These are phyloP conservation scores for Clunio marinus DNA, from an alignment of 2,888 invertebrate genomes.

Conservation along the genomic window DNA sequence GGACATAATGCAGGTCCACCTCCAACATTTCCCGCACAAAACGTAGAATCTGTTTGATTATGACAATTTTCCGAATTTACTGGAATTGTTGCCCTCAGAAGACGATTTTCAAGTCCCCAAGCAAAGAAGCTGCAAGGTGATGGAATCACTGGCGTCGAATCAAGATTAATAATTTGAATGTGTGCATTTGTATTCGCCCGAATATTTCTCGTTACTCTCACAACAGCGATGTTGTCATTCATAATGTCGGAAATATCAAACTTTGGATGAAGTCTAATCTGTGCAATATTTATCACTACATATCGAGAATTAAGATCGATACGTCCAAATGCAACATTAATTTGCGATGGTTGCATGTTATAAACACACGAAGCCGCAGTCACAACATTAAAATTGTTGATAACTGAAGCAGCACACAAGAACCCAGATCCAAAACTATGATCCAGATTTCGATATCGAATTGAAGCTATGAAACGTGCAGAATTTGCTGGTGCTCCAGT, in stretches of 20 bases:
- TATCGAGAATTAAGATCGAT: not conserved
- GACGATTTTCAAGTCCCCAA: not conserved
- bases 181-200: not conserved
- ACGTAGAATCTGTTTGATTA: not conserved
- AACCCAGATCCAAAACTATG: conserved; percentile 6
- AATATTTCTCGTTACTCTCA: not conserved
- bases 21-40: not conserved
- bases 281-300: not conserved
- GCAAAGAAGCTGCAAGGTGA: not conserved
- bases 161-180: not conserved
- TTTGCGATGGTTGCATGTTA: not conserved
- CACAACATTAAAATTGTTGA: not conserved
- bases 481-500: not conserved
- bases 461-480: conserved; percentile 22
- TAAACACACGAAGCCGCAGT: conserved; percentile 17
- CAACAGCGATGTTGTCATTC: not conserved
- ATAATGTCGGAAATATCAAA: not conserved
- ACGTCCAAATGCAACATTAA: not conserved
- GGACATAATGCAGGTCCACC: not conserved
- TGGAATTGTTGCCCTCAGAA: too few species aligned
- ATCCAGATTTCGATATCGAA: conserved; percentile 3
- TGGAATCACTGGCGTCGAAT: not conserved
- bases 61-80: not conserved
- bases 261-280: not conserved
- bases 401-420: not conserved